Conservation (phyloP, 2,888 invertebrate genomes). For the Oegoconia quadripuncta region DNA sequence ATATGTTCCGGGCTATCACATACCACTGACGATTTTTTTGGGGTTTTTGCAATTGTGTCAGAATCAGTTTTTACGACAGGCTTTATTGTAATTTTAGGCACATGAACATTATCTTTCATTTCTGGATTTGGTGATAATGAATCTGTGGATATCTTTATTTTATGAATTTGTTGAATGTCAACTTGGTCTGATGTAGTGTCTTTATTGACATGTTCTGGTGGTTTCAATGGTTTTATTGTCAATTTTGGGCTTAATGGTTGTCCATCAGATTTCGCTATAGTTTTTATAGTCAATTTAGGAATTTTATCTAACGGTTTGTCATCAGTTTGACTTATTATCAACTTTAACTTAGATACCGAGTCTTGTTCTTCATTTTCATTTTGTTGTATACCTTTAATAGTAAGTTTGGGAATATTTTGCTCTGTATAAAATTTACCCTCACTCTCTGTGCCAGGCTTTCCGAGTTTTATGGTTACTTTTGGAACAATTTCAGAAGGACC, state of each 20-base stretch:
- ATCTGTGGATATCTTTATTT: constrained; percentile 50
- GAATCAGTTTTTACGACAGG: constrained; percentile 54
- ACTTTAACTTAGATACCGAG: constrained; percentile 56
- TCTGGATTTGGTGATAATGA: constrained; percentile 41
- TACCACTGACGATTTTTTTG: constrained; percentile 37
- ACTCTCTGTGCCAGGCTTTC: constrained; percentile 64
- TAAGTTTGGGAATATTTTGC: constrained; percentile 65
- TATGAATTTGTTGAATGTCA: constrained; percentile 36
- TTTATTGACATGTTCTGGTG: constrained; percentile 43
- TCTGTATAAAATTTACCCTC: constrained; percentile 69
- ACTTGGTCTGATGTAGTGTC: constrained; percentile 30
- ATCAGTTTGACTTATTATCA: constrained; percentile 60
- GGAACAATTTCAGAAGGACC: constrained; percentile 57
- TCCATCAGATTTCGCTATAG: constrained; percentile 52
- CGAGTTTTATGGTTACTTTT: constrained; percentile 71
- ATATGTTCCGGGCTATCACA: constrained; percentile 56
- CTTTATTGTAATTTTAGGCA: constrained; percentile 81
- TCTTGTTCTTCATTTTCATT: constrained; percentile 53
- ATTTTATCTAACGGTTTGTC: constrained; percentile 56
- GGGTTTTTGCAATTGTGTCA: constrained; percentile 39
- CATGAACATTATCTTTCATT: constrained; percentile 57
- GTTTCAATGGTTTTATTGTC: constrained; percentile 69
- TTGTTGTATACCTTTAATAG: constrained; percentile 62
- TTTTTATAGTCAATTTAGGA: constrained; percentile 70
- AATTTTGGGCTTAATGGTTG: constrained; percentile 71